These are phyloP conservation scores for Tiliqua scincoides DNA, from an alignment of 2,113 vertebrate species.

Conservation along the genomic window DNA sequence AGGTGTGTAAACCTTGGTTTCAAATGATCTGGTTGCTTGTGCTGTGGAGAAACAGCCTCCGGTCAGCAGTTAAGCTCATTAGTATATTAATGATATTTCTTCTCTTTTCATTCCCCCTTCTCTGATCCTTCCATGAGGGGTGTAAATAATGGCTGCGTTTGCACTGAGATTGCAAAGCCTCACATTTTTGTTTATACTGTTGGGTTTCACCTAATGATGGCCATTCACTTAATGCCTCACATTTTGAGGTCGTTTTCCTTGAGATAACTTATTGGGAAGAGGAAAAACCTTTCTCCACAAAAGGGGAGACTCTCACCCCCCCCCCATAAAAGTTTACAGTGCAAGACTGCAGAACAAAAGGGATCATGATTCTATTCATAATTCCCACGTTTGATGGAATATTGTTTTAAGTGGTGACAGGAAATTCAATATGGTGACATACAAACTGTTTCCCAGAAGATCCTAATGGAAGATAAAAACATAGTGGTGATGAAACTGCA, in stretches of 20 bases:
- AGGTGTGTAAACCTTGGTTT: constrained; percentile 33
- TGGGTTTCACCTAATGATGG: background rate
- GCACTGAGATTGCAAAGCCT: constrained; percentile 12
- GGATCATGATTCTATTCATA: constrained; percentile 11
- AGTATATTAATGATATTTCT: constrained; percentile 35
- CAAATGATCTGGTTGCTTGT: background rate
- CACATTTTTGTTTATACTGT: background rate
- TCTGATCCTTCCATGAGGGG: background rate
- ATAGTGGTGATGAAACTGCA: constrained; percentile 54
- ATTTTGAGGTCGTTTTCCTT: background rate
- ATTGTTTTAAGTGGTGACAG: constrained; percentile 29
- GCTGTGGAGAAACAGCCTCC: constrained; percentile 12
- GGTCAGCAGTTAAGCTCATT: constrained; percentile 25
- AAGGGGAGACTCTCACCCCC: constrained; percentile 34
- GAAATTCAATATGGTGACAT: constrained; percentile 41
- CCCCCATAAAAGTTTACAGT: constrained; percentile 35
- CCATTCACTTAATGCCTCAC: background rate
- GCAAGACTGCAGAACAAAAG: constrained; percentile 10
- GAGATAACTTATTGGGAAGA: constrained; percentile 22
- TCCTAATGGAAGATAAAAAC: constrained; percentile 33
- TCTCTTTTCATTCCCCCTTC: constrained; percentile 1
- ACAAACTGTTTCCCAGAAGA: constrained; percentile 52
- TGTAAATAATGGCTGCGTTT: background rate
- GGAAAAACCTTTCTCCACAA: background rate
- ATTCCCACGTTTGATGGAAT: constrained; percentile 34